Evolutionary conservation across 2,888 invertebrate genomes (phyloP), one percentile per base, ranked within the genome.

Genomic region (Mesorhabditis sp.): DNA sequence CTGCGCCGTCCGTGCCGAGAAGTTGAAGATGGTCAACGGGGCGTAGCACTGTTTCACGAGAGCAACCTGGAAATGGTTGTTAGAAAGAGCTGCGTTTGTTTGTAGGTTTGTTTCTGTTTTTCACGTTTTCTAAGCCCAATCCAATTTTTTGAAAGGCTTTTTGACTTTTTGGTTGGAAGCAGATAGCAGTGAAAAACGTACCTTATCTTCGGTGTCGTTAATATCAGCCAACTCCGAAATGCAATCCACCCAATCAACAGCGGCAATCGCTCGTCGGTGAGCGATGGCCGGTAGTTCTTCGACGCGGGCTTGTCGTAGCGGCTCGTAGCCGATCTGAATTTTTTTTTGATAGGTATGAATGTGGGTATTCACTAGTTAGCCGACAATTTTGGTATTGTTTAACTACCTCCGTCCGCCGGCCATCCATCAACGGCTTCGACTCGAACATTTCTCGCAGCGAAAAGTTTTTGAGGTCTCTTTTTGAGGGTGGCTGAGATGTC

Each of bases 21-120:
- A 82, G 71, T 84, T 84, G 79, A 84, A 84, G 68, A 84, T 83
- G 28, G 84, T 84, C 68, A 84, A 72, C 28, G 84, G 84, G 0
- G 82, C 81, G 68, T 83, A 84, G 71, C 83, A 84, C 7, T 76
- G 68, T 69, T 83, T 83, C 61, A 82, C 82, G n/a, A 83, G 74
- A 2, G 80, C 75, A 13, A 83, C 78, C 76, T 76, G 43, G 3
- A 73, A 45, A 67, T 28, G 66, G 28, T 28, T 28, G 28, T 28
- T 28, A 28, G 28, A 28, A 28, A 28, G 2, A 28, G 66, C 5
- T 15, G 3, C 1, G 28, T 28, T 28, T 28, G 28, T 28, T 1
- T 28, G 1, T 28, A 28, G 28, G 28, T 28, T 28, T 28, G 28
- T 28, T 28, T 28, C 28, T 28, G 28, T 28, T 28, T 28, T 28